A percentile compares a stretch with the other conserved stretches of the same genome.
Evolutionary conservation across 2,113 vertebrate species (phyloP).

Genomic region (Scytalopus superciliaris): DNA sequence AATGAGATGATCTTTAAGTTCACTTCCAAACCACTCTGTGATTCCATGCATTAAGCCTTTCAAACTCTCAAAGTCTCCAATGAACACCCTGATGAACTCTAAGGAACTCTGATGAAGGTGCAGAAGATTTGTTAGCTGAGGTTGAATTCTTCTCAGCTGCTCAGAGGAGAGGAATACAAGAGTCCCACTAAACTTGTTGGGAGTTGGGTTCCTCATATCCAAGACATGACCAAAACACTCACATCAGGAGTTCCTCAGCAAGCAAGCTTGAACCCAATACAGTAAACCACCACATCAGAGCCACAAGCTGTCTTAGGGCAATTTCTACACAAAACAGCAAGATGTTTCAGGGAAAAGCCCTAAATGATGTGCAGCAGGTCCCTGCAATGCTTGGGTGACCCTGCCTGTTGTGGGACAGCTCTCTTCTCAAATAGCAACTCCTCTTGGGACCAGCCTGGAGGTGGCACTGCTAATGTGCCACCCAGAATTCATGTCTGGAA

Average conservation of each 20-base stretch:
- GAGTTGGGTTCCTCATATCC: background rate
- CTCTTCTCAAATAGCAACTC: background rate
- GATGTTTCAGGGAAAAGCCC: too few species aligned
- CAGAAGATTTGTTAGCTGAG: background rate
- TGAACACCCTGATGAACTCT: background rate
- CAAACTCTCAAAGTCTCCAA: background rate
- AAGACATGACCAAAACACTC: background rate
- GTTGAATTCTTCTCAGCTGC: background rate
- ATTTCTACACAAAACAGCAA: too few species aligned
- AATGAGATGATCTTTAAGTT: background rate
- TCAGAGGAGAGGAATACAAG: background rate
- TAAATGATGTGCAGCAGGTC: background rate
- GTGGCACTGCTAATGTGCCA: background rate
- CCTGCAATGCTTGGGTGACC: background rate
- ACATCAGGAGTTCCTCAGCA: background rate
- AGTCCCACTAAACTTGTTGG: background rate
- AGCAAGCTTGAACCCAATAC: background rate
- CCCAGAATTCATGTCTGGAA: background rate
- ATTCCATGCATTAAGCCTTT: background rate
- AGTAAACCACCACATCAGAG: background rate
- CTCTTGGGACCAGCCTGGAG: background rate
- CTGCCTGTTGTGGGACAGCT: background rate
- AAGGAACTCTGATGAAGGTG: background rate
- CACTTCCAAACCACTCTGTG: background rate
- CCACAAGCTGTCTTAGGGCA: background rate